Conservation (phyloP, 2,113 vertebrate genomes). For the Alaudala cheleensis region DNA sequence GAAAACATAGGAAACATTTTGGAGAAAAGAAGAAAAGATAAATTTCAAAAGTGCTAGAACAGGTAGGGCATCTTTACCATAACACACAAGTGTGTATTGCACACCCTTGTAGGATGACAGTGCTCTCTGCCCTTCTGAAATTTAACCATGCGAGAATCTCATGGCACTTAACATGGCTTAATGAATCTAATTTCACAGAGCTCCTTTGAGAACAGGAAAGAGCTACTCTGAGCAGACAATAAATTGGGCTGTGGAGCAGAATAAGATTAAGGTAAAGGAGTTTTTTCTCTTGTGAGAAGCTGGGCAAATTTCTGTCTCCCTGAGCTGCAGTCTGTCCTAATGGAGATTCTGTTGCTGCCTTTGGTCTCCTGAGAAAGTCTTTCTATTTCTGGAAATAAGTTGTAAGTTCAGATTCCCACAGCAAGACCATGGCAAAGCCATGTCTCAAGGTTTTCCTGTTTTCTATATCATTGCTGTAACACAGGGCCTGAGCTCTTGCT, state of each 20-base stretch:
- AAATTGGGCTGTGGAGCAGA: neutral
- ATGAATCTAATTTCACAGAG: constrained; percentile 29
- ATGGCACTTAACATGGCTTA: neutral
- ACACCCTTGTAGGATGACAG: neutral
- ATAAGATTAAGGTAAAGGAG: neutral
- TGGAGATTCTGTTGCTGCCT: neutral
- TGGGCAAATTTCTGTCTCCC: neutral
- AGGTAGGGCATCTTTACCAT: neutral
- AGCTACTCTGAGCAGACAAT: neutral
- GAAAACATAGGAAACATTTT: neutral
- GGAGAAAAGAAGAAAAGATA: neutral
- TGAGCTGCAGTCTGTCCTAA: neutral
- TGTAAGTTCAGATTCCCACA: neutral
- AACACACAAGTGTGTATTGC: neutral
- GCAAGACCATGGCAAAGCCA: neutral
- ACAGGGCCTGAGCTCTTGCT: neutral
- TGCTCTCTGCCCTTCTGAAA: constrained; percentile 6
- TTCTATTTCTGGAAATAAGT: neutral
- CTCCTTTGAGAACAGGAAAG: constrained; percentile 28
- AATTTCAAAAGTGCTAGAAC: neutral
- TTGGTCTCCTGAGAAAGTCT: neutral
- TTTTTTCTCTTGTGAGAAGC: neutral
- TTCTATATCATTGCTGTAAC: neutral
- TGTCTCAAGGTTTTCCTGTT: neutral
- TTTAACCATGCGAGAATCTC: neutral